Evolutionary conservation across 2,888 invertebrate genomes (phyloP), one percentile per base, ranked within the genome.

Genomic region (Lithodes maja): DNA sequence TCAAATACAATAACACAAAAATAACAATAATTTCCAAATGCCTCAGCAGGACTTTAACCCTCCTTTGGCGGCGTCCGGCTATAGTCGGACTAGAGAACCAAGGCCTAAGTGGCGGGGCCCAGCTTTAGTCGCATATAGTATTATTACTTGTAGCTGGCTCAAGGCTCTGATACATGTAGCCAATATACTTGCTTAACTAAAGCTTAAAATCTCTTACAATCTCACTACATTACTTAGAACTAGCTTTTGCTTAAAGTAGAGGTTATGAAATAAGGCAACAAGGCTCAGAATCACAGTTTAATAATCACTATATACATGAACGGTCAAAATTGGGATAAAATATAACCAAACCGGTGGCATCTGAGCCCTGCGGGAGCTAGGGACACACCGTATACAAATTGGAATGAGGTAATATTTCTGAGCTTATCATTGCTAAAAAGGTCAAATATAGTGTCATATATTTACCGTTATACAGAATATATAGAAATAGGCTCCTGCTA

Each of bases 281-380:
- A 17, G 50, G 53, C 78, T 87, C 83, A 87, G 87, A 87, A 87
- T 87, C 87, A 87, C 87, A 87, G 87, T 87, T 87, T 87, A 87
- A 87, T 87, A 55, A 87, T 87, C 78, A 69, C 61, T 87, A 87
- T 87, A 68, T 87, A 87, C 87, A 87, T 68, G 87, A 87, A 87
- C 87, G 71, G 82, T 87, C 87, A 87, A 87, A 83, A 87, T 68
- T 83, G 87, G 87, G 71, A 83, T 87, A 69, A 87, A 85, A 79
- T 85, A 85, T 83, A 87, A 83, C 83, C 83, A 78, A 87, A 82
- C 52, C 81, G 68, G 81, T 75, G 77, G 52, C 15, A 15, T n/a
- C 53, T 53, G 71, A 75, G 75, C 74, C 55, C 61, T 68, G 33
- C 2, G 15, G n/a, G 33, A 81, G 0, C 69, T 2, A 7, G 50